Base-by-base conservation (phyloP, 2,888 invertebrate species). In the Mythimna lalbum region DNA sequence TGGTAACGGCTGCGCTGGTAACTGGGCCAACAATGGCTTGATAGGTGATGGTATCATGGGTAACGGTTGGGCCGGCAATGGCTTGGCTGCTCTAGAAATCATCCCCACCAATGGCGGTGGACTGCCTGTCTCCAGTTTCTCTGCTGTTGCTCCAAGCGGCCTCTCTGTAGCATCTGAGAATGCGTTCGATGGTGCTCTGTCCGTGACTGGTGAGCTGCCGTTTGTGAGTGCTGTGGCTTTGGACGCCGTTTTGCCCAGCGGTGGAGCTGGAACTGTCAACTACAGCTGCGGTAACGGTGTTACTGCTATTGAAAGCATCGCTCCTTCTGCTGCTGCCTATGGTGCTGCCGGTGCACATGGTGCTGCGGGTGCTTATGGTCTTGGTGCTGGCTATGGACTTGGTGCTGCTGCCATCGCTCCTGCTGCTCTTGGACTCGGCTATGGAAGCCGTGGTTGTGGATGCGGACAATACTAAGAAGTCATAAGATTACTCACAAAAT, bases 161-260 rank as follows among this genome's bases (percentile, higher is more conserved):
- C 57, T 84, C 47, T 73, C 80, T 14, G 56, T 84, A 23, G 53
- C 69, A 12, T 84, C 84, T 55, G 84, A 84, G 19, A 84, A 84
- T 43, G 66, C 65, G 23, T 84, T 33, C 36, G 84, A 83, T 27
- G 83, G 83, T 57, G n/a, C 50, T 27, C 59, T 84, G n/a, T 62
- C 68, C 17, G 74, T 75, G 4, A 63, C 64, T 55, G 84, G 80
- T 62, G 84, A 76, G 70, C 59, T 75, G 52, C 80, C 80, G 33
- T 80, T 78, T 56, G 39, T 80, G 31, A 71, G 74, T 55, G 43
- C 71, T 71, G 79, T 77, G 10, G 73, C 60, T 59, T 56, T 82
- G 27, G 81, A 82, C 19, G 71, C 71, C 3, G 55, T 69, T 17
- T 39, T 82, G 12, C 72, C 82, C 12, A 69, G 69, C 59, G 64